Base-by-base conservation (phyloP, 1,140 invertebrate genomes). In the Helicoverpa zea region DNA sequence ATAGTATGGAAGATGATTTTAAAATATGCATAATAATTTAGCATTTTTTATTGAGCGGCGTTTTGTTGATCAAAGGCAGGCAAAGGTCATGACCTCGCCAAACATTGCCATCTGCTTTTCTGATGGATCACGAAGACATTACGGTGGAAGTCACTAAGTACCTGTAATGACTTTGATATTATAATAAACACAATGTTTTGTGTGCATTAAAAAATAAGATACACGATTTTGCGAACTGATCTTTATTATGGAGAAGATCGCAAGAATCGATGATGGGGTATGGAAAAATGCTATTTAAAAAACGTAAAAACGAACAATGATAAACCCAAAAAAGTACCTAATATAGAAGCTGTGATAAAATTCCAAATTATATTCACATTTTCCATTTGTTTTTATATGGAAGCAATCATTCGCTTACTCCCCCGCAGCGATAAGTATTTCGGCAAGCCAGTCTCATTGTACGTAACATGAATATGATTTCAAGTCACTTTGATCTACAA, bases 71-170 rank as follows among this genome's bases (percentile, higher is more conserved):
- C 35, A 35, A 35, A 35, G 35, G 35, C 35, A 43, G 35, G 18
- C 2, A 66, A 47, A 49, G 64, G 64, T 66, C 64, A 66, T 23
- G 64, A 61, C 58, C 47, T 47, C 47, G 68, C 51, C n/a, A 56
- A 73, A 30, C 49, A 56, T 54, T 73, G 52, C 68, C 68, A 73
- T 54, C 52, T 56, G 52, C 52, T 52, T 73, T 56, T 72, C 68
- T 73, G 52, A 73, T 30, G 35, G 52, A 73, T 52, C 52, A 73
- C 52, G 68, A 73, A 73, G 49, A 73, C 52, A 73, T 73, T 35
- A 73, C 30, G 16, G 13, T 54, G 29, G 49, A 54, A 73, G 68
- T 35, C 23, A 52, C 52, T 72, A 66, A 23, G 35, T 49, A 29
- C 7, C 47, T 13, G n/a, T 72, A 30, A 72, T 72, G 51, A 52